These are phyloP conservation scores for Glossosoma conforme DNA, from an alignment of 1,140 invertebrate species.

Conservation along the genomic window DNA sequence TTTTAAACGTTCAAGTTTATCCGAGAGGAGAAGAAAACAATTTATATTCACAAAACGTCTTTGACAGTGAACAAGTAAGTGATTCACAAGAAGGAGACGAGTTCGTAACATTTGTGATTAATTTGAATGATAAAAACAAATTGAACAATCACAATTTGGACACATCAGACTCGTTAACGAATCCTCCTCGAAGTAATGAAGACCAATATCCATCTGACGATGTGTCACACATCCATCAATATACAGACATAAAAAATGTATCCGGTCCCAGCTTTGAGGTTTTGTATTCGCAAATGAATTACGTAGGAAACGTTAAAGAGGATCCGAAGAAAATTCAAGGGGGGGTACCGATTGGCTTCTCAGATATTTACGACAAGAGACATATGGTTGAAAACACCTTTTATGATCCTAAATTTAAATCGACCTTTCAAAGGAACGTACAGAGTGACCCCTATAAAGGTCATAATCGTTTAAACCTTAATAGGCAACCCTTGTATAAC, in stretches of 20 bases:
- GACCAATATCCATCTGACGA: no score
- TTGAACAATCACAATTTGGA: background rate
- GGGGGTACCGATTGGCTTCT: no score
- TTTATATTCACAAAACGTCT: background rate
- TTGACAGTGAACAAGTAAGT: background rate
- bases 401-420: background rate
- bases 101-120: constrained; percentile 5
- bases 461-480: background rate
- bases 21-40: constrained; percentile 10
- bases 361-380: no score
- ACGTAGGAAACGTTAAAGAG: constrained; percentile 7
- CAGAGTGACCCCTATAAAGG: background rate
- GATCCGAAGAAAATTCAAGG: background rate
- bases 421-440: background rate
- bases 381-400: background rate
- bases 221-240: no score
- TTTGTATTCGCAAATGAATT: constrained; percentile 12
- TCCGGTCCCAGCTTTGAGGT: constrained; percentile 17
- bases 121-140: background rate
- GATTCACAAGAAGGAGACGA: background rate
- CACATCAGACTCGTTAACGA: no score
- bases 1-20: constrained; percentile 25
- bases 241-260: no score
- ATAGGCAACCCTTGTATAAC: background rate
- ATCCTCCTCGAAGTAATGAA: no score